Conservation (phyloP, 2,888 invertebrate species). For the Ephialtes manifestator region DNA sequence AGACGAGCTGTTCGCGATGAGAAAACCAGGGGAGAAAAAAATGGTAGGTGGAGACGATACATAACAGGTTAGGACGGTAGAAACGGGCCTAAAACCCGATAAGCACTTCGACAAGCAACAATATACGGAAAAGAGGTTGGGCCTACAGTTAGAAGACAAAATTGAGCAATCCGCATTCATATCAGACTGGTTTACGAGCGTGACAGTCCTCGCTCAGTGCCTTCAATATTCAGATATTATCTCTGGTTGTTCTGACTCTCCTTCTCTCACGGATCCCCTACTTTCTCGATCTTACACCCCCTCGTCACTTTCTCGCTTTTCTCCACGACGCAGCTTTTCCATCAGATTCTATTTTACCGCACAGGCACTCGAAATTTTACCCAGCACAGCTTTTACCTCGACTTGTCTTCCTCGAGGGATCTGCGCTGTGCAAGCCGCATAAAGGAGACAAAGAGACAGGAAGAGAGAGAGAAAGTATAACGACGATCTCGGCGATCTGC, state of each 20-base stretch:
- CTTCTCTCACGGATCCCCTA: constrained; percentile 45
- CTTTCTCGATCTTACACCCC: constrained; percentile 31
- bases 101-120: constrained; percentile 61
- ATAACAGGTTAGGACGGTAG: constrained; percentile 54
- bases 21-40: constrained; percentile 22
- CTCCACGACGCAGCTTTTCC: constrained; percentile 48
- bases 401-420: constrained; percentile 38
- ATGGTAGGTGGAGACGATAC: constrained; percentile 34
- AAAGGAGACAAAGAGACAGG: constrained; percentile 45
- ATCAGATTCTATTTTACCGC: constrained; percentile 71
- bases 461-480: constrained; percentile 22
- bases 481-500: constrained; percentile 74
- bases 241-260: constrained; percentile 72
- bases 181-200: constrained; percentile 80
- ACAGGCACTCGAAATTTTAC: constrained; percentile 67
- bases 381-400: constrained; percentile 26
- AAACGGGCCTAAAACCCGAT: constrained; percentile 61
- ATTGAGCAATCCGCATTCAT: constrained; percentile 79
- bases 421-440: constrained; percentile 19
- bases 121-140: constrained; percentile 47
- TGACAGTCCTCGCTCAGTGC: constrained; percentile 79
- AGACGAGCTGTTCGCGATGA: constrained; percentile 34
- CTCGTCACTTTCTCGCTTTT: constrained; percentile 28
- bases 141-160: constrained; percentile 63
- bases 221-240: constrained; percentile 84